These are phyloP conservation scores for Rutpela maculata DNA, from an alignment of 2,888 invertebrate species.

Conservation along the genomic window DNA sequence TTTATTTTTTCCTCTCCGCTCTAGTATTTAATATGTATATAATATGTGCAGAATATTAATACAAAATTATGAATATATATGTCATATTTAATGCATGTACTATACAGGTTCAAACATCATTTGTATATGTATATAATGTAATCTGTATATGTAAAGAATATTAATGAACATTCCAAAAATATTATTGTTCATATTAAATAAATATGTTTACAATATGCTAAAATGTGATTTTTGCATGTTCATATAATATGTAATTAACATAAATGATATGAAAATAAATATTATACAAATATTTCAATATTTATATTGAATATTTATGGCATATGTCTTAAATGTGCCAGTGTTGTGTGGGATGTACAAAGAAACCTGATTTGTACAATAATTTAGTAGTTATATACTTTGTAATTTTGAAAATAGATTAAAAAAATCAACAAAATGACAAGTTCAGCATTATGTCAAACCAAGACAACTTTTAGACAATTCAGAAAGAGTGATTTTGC, in stretches of 20 bases:
- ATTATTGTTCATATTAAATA: not conserved
- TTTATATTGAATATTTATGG: not conserved
- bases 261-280: not conserved
- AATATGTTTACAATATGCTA: slow-evolving; percentile 1
- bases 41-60: not conserved
- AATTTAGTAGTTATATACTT: too few relatives aligned
- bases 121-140: not conserved
- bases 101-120: not conserved
- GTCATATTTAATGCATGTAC: not conserved
- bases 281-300: slow-evolving; percentile 8
- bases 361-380: too few relatives aligned
- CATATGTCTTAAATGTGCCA: slow-evolving; percentile 1
- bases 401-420: too few relatives aligned
- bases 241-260: slow-evolving; percentile 7
- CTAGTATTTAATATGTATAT: not conserved
- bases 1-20: too few relatives aligned
- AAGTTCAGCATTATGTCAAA: too few relatives aligned
- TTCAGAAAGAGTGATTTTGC: too few relatives aligned
- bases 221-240: slow-evolving; percentile 4
- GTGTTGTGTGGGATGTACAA: slow-evolving; percentile 16
- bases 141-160: too few relatives aligned
- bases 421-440: too few relatives aligned
- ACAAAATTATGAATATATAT: not conserved
- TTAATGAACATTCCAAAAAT: too few relatives aligned
- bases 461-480: too few relatives aligned